Evolutionary conservation across 1,140 invertebrate species (phyloP).

Genomic region (Calliopsis andreniformis): DNA sequence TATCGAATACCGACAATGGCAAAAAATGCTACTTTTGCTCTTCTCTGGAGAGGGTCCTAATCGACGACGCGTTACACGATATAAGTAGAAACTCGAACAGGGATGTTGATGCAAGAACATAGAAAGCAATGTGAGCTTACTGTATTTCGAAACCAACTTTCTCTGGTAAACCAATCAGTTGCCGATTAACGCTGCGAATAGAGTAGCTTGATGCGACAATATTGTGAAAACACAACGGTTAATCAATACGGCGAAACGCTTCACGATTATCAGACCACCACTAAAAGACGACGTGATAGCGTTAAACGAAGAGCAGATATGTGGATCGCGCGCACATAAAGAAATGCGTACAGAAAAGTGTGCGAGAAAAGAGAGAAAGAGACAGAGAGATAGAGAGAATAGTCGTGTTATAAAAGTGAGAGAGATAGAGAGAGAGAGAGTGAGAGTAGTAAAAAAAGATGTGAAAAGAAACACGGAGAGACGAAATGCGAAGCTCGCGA

Average conservation of each 20-base stretch:
- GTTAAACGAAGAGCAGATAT: conserved; percentile 58
- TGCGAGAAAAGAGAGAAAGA: conserved; percentile 42
- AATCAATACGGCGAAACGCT: conserved; percentile 27
- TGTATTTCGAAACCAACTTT: not conserved
- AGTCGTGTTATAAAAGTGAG: conserved; percentile 35
- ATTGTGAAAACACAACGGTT: conserved; percentile 37
- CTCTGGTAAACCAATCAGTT: not conserved
- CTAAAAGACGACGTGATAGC: conserved; percentile 28
- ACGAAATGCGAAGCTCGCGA: conserved; percentile 76
- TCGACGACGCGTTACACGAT: not conserved
- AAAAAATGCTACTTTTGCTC: not conserved
- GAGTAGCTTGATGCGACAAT: conserved; percentile 15
- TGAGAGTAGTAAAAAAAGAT: conserved; percentile 31
- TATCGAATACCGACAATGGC: not conserved
- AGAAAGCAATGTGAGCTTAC: conserved; percentile 31
- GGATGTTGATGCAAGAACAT: conserved; percentile 6
- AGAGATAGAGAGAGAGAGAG: conserved; percentile 30
- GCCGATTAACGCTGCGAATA: not conserved
- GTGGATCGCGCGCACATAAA: conserved; percentile 50
- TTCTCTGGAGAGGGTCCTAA: not conserved
- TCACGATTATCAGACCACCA: conserved; percentile 28
- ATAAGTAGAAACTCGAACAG: not conserved
- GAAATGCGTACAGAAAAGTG: conserved; percentile 39
- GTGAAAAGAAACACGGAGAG: conserved; percentile 59
- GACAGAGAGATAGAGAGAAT: conserved; percentile 34